Percentiles rank a stretch among this genome's conserved stretches.
phyloP scores from a whole-genome alignment of 2,888 invertebrate genomes.

The Brachyptera putata region DNA sequence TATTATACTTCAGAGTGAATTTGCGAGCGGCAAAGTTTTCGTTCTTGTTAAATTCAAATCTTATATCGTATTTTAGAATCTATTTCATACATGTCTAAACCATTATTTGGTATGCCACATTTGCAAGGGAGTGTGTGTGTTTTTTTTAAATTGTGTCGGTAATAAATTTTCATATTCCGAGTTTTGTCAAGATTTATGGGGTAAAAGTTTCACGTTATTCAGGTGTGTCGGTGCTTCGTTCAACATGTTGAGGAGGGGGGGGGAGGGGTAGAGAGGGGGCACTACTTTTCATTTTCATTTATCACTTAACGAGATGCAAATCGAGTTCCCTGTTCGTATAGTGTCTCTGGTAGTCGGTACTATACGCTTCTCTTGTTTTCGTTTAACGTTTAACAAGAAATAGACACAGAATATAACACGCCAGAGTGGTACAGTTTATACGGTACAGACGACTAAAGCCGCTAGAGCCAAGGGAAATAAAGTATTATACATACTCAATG shows the following conservation, averaged over 20 bases:
- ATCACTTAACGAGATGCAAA: slow-evolving; percentile 15
- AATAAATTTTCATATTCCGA: slow-evolving; percentile 9
- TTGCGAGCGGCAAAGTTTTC: too few species aligned
- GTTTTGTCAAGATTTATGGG: slow-evolving; percentile 5
- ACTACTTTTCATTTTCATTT: slow-evolving; percentile 1
- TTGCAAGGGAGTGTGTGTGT: neutral
- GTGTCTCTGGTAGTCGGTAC: too few species aligned
- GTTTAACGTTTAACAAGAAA: too few species aligned
- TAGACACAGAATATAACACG: too few species aligned
- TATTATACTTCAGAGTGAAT: neutral
- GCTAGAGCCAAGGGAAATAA: too few species aligned
- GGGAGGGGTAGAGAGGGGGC: neutral
- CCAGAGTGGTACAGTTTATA: too few species aligned
- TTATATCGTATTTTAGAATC: neutral
- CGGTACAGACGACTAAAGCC: too few species aligned
- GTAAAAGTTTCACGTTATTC: slow-evolving; percentile 8
- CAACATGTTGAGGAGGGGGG: neutral
- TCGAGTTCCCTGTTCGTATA: neutral
- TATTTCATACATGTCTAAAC: neutral
- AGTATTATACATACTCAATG: too few species aligned
- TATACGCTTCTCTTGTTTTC: too few species aligned
- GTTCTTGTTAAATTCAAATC: too few species aligned
- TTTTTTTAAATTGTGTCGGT: slow-evolving; percentile 2
- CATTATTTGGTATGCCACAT: neutral
- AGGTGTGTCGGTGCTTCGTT: neutral